These are phyloP conservation scores for Catostomus latipinnis DNA, from an alignment of 2,797 vertebrate species.

Conservation along the genomic window DNA sequence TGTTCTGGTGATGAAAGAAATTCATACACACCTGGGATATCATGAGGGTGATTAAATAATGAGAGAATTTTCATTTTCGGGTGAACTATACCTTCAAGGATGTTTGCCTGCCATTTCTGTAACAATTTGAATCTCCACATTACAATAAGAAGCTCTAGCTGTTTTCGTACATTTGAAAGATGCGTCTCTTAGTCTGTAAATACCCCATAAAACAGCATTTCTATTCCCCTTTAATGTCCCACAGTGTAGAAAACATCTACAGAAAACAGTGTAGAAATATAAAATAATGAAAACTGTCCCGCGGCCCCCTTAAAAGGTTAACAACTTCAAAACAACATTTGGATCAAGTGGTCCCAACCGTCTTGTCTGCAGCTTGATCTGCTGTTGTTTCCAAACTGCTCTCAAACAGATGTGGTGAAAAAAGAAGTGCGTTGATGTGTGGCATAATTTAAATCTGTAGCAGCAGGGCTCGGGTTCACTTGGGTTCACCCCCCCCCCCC, in stretches of 20 bases:
- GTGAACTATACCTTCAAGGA: no score
- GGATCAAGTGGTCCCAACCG: conserved; percentile 31
- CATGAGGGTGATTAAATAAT: no score
- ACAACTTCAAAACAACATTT: conserved; percentile 53
- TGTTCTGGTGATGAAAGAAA: no score
- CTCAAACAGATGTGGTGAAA: conserved; percentile 45
- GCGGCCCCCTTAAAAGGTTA: conserved; percentile 46
- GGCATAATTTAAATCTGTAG: conserved; percentile 62
- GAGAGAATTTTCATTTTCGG: no score
- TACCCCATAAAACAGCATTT: conserved; percentile 29
- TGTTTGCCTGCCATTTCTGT: neutral
- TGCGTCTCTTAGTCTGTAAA: neutral
- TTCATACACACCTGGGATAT: no score
- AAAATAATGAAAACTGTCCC: neutral
- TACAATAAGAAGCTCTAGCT: neutral
- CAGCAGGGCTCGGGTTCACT: conserved; percentile 69
- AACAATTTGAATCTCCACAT: neutral
- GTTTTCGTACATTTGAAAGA: conserved; percentile 17
- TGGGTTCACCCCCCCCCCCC: conserved; percentile 68
- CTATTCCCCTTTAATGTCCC: conserved; percentile 2
- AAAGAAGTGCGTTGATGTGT: conserved; percentile 58
- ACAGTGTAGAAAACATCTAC: neutral
- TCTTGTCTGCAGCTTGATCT: conserved; percentile 50
- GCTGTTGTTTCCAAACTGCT: conserved; percentile 45
- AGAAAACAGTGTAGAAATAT: neutral